These are phyloP conservation scores for Rhinogobio ventralis DNA, from an alignment of 2,797 vertebrate genomes.

Conservation along the genomic window DNA sequence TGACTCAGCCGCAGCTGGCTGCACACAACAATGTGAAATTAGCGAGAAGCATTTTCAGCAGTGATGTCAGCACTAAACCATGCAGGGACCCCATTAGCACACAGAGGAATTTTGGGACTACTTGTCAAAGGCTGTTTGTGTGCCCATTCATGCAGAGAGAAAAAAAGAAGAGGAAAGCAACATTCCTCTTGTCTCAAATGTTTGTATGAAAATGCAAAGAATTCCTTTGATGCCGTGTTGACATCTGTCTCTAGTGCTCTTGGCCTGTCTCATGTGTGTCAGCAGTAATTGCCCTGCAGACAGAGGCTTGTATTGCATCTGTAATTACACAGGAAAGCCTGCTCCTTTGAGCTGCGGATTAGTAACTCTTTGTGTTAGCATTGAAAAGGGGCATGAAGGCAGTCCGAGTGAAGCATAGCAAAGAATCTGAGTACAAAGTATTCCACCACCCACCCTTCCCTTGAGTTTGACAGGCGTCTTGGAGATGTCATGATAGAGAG, in stretches of 20 bases:
- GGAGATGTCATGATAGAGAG: constrained; percentile 62
- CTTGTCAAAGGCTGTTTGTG: constrained; percentile 87
- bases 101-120: constrained; percentile 85
- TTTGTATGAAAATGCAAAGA: constrained; percentile 50
- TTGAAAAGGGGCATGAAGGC: constrained; percentile 51
- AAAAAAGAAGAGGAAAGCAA: constrained; percentile 13
- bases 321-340: constrained; percentile 74
- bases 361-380: constrained; percentile 69
- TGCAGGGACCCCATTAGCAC: constrained; percentile 87
- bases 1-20: constrained; percentile 88
- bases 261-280: constrained; percentile 59
- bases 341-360: constrained; percentile 71
- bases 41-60: constrained; percentile 82
- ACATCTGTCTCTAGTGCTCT: constrained; percentile 35
- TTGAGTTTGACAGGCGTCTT: constrained; percentile 65
- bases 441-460: constrained; percentile 46
- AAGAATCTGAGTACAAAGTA: constrained; percentile 57
- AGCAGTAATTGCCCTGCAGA: constrained; percentile 63
- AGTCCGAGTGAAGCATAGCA: constrained; percentile 59
- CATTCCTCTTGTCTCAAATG: constrained; percentile 29
- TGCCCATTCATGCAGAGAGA: constrained; percentile 66
- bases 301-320: constrained; percentile 67
- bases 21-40: constrained; percentile 81
- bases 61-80: constrained; percentile 90
- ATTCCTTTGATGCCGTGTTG: constrained; percentile 66